phyloP scores from a whole-genome alignment of 2,888 invertebrate genomes.

The Conomelus anceps region DNA sequence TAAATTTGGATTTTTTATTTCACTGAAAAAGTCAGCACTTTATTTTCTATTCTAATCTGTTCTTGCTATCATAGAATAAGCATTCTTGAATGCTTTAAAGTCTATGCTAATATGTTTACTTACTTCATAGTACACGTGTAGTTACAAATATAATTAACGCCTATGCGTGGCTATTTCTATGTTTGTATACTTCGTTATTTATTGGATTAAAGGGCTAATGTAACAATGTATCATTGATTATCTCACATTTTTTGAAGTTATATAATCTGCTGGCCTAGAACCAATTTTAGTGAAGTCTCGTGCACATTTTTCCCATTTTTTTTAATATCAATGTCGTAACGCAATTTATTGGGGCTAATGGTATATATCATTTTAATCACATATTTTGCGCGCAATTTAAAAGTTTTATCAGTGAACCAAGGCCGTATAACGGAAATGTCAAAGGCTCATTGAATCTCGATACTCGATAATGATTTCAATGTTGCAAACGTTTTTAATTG shows the following conservation, averaged over 20 bases:
- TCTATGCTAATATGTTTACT: neutral
- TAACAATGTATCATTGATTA: neutral
- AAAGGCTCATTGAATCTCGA: neutral
- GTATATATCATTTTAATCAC: neutral
- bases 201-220: neutral
- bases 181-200: neutral
- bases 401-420: neutral
- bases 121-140: neutral
- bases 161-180: neutral
- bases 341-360: neutral
- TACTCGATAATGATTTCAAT: neutral
- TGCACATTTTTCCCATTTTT: neutral
- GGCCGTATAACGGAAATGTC: neutral
- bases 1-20: too few relatives aligned
- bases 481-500: neutral
- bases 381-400: neutral
- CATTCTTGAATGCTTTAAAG: too few relatives aligned
- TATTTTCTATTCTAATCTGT: too few relatives aligned
- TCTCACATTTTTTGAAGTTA: neutral
- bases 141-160: neutral
- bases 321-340: neutral
- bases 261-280: neutral
- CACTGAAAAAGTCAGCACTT: too few relatives aligned
- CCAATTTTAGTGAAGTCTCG: neutral
- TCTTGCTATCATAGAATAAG: too few relatives aligned